Evolutionary conservation across 2,797 vertebrate species (phyloP).

Genomic region (Pangasius mekongensis): DNA sequence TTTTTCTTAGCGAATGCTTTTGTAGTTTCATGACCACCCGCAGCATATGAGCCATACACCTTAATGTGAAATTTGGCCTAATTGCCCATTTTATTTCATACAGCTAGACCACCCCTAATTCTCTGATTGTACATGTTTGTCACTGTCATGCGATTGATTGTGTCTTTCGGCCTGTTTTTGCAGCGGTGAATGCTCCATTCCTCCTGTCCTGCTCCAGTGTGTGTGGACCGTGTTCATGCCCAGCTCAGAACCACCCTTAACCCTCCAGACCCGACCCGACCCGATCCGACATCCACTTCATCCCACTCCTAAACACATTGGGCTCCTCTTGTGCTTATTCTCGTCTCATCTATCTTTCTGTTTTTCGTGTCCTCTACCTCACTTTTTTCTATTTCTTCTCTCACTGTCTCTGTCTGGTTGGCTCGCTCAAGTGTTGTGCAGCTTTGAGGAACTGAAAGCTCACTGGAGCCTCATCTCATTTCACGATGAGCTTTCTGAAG

Average conservation of each 20-base stretch:
- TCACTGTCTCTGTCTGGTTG: neutral
- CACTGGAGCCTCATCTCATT: conserved; percentile 29
- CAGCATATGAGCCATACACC: neutral
- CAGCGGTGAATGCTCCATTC: conserved; percentile 78
- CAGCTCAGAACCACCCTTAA: conserved; percentile 58
- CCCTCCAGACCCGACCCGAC: conserved; percentile 60
- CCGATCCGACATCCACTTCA: conserved; percentile 71
- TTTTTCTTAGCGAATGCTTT: neutral
- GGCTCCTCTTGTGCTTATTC: conserved; percentile 55
- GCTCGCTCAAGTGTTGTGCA: conserved; percentile 36
- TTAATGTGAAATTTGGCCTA: neutral
- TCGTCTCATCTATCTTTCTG: conserved; percentile 12
- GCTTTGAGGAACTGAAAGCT: conserved; percentile 46
- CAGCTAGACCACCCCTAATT: conserved; percentile 4
- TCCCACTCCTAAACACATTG: conserved; percentile 71
- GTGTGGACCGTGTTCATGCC: conserved; percentile 71
- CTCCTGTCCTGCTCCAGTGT: conserved; percentile 65
- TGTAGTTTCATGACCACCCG: neutral
- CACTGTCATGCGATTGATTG: conserved; percentile 48
- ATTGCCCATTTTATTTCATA: neutral
- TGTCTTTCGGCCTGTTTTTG: conserved; percentile 73
- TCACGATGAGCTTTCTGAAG: conserved; percentile 34
- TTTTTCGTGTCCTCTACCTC: conserved; percentile 38
- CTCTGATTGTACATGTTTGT: conserved; percentile 8
- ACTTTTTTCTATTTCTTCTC: neutral